A percentile compares a stretch with the other conserved stretches of the same genome.
These are phyloP conservation scores for Ambastaia sidthimunki DNA, from an alignment of 2,797 vertebrate species.

Conservation along the genomic window DNA sequence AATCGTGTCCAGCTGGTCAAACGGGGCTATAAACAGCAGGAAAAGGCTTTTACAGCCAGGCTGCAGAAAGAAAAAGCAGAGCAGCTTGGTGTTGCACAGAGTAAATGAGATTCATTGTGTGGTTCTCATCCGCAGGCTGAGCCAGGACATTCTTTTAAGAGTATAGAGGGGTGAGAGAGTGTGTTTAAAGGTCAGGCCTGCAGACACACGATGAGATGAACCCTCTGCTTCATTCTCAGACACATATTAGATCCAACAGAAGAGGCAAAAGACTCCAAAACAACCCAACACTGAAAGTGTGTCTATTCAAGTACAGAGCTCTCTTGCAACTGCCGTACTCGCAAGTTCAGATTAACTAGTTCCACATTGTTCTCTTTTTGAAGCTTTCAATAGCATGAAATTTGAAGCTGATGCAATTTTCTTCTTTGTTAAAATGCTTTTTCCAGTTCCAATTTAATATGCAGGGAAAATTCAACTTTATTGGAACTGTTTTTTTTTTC, in stretches of 20 bases:
- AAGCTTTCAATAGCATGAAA: background rate
- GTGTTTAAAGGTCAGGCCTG: constrained; percentile 78
- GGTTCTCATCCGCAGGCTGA: constrained; percentile 73
- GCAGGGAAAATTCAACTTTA: no score
- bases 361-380: background rate
- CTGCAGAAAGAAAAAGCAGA: constrained; percentile 36
- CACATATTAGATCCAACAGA: constrained; percentile 64
- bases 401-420: background rate
- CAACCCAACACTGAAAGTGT: constrained; percentile 38
- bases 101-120: constrained; percentile 77
- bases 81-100: constrained; percentile 64
- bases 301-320: constrained; percentile 33
- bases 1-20: background rate
- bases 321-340: background rate
- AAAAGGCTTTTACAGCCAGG: background rate
- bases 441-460: no score
- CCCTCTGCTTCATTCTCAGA: constrained; percentile 68
- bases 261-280: constrained; percentile 60
- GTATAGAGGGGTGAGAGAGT: constrained; percentile 74
- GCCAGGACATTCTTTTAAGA: constrained; percentile 74
- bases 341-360: background rate
- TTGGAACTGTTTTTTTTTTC: no score
- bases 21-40: background rate
- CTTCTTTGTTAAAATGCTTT: background rate
- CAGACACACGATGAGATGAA: constrained; percentile 74